phyloP scores from a whole-genome alignment of 2,113 vertebrate species.

The Romanogobio albipinnatus region DNA sequence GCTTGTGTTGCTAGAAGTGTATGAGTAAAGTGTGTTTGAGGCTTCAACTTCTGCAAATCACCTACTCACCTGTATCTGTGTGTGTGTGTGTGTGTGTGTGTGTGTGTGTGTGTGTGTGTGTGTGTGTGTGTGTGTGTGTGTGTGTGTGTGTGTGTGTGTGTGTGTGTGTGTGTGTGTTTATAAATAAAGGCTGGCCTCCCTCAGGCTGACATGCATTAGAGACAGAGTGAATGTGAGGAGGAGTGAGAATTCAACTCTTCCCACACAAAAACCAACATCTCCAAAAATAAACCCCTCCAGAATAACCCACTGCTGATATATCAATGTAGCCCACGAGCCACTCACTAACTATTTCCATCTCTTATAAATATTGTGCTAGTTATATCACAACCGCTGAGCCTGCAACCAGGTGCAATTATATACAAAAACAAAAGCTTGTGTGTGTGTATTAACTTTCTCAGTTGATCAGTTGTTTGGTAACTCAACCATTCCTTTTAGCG shows the following conservation, averaged over 20 bases:
- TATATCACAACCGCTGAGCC: not conserved
- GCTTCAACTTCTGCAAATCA: not conserved
- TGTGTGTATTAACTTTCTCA: not conserved
- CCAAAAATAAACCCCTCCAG: constrained; percentile 20
- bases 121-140: not conserved
- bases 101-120: not conserved
- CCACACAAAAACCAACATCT: constrained; percentile 30
- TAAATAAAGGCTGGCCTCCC: constrained; percentile 7
- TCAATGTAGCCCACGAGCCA: not conserved
- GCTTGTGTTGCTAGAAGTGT: not conserved
- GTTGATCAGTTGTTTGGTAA: not conserved
- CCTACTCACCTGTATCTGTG: not conserved
- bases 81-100: not conserved
- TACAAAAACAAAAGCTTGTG: not conserved
- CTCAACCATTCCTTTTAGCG: not conserved
- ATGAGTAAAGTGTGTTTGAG: not conserved
- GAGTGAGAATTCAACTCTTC: constrained; percentile 23
- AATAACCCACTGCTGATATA: constrained; percentile 10
- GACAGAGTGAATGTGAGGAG: not conserved
- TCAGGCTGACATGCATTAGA: constrained; percentile 23
- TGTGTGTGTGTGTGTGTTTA: constrained; percentile 9
- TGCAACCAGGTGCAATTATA: not conserved
- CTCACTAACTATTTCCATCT: constrained; percentile 13
- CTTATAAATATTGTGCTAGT: constrained; percentile 4
- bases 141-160: not conserved